Evolutionary conservation across 2,888 invertebrate species (phyloP).

Genomic region (Slavum lentiscoides): DNA sequence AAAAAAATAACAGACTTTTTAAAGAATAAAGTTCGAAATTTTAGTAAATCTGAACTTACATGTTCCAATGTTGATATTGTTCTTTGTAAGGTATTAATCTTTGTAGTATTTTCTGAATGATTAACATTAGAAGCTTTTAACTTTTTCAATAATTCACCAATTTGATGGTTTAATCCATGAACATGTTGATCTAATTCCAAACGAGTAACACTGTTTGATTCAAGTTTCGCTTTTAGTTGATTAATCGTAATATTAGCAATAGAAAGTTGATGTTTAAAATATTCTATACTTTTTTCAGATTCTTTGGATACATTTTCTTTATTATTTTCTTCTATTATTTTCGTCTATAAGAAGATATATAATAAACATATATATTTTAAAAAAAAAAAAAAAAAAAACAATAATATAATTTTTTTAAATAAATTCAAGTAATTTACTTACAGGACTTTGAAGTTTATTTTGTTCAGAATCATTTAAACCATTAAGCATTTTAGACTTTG

Average conservation of each 20-base stretch:
- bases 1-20: not conserved
- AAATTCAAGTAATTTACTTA: constrained; percentile 3
- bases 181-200: constrained; percentile 27
- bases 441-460: not conserved
- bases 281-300: not conserved
- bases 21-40: not conserved
- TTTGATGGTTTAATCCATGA: constrained; percentile 41
- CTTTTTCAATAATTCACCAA: constrained; percentile 31
- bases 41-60: constrained; percentile 11
- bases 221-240: constrained; percentile 37
- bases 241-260: constrained; percentile 19
- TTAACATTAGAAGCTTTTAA: constrained; percentile 21
- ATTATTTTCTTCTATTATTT: not conserved
- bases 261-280: constrained; percentile 16
- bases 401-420: not conserved
- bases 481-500: not conserved
- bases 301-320: not conserved
- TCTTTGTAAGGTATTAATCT: not conserved
- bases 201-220: constrained; percentile 28
- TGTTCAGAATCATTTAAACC: not conserved
- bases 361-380: not conserved
- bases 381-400: no score
- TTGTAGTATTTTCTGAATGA: constrained; percentile 17
- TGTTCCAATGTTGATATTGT: constrained; percentile 26
- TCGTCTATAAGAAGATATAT: not conserved